Conservation (phyloP, 2,888 invertebrate species). For the Hirudinaria manillensis region DNA sequence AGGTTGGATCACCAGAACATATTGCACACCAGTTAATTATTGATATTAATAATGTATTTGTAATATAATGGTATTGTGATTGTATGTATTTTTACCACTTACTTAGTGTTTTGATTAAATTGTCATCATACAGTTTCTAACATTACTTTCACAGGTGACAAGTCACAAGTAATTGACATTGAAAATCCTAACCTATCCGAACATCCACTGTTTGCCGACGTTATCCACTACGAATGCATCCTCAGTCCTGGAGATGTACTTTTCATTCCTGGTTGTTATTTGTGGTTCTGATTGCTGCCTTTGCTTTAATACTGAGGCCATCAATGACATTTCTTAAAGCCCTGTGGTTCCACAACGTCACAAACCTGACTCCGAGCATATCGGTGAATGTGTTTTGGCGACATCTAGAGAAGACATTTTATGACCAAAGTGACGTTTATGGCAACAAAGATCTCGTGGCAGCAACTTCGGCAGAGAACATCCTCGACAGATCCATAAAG, state of each 20-base stretch:
- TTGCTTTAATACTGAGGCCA: neutral
- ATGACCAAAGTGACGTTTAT: constrained; percentile 59
- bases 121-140: neutral
- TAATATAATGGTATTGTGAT: neutral
- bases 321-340: constrained; percentile 44
- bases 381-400: constrained; percentile 61
- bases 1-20: constrained; percentile 51
- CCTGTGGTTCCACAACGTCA: constrained; percentile 61
- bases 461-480: constrained; percentile 54
- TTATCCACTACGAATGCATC: constrained; percentile 51
- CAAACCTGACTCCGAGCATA: constrained; percentile 56
- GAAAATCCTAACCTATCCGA: constrained; percentile 55
- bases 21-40: neutral
- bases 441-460: constrained; percentile 59
- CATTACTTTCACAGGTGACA: constrained; percentile 55
- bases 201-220: constrained; percentile 56
- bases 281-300: neutral
- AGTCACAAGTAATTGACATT: constrained; percentile 58
- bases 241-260: constrained; percentile 58
- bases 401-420: constrained; percentile 54
- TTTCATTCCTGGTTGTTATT: constrained; percentile 57
- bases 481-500: constrained; percentile 55
- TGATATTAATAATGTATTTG: neutral
- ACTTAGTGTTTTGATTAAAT: neutral
- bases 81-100: neutral